Conservation (phyloP, 1,140 invertebrate genomes). For the Euschistus heros region DNA sequence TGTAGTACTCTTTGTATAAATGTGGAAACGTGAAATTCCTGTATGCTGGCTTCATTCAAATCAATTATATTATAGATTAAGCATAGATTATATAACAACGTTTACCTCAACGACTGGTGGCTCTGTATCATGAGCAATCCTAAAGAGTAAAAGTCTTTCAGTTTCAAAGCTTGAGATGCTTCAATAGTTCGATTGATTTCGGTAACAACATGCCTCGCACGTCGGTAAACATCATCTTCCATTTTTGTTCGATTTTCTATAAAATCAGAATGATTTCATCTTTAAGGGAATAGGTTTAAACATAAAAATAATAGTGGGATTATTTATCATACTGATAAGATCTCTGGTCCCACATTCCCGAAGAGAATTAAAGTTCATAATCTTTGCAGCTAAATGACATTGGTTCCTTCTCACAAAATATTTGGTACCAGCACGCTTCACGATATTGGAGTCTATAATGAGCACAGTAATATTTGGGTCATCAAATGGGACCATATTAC, state of each 20-base stretch:
- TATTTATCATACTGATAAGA: background rate
- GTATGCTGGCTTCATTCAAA: no score
- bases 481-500: background rate
- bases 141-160: constrained; percentile 2
- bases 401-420: background rate
- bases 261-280: background rate
- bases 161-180: constrained; percentile 51
- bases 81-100: no score
- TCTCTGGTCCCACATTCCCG: background rate
- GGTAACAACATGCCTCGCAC: constrained; percentile 74
- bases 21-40: no score
- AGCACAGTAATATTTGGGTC: background rate
- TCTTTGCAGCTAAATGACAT: background rate
- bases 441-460: constrained; percentile 6
- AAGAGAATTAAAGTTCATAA: constrained; percentile 4
- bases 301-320: background rate
- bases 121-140: constrained; percentile 18
- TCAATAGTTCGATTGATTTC: constrained; percentile 69
- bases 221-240: constrained; percentile 48
- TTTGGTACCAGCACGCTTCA: background rate
- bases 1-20: no score
- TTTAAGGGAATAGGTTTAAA: background rate
- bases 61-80: no score
- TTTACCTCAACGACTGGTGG: constrained; percentile 17
- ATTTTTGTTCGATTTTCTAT: constrained; percentile 31